Conservation (phyloP, 2,888 invertebrate genomes). For the Heliconius aoede region DNA sequence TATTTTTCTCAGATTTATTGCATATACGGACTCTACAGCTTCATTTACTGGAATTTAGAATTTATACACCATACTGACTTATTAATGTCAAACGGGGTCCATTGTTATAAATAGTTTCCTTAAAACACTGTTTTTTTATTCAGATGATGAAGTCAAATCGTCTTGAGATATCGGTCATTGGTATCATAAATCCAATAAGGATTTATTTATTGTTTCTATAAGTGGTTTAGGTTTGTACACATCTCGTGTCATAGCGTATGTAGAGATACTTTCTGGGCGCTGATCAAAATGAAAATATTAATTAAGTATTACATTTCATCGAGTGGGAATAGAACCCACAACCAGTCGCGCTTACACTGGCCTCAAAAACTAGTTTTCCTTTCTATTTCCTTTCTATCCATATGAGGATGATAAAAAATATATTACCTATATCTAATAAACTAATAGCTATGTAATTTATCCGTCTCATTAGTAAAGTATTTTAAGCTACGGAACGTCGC, state of each 20-base stretch:
- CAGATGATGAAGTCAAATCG: slow-evolving; percentile 17
- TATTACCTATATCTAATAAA: too few species aligned
- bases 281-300: too few species aligned
- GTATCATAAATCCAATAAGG: slow-evolving; percentile 15
- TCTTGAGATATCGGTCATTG: slow-evolving; percentile 19
- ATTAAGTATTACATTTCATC: too few species aligned
- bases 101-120: slow-evolving; percentile 35
- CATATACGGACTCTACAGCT: slow-evolving; percentile 22
- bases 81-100: slow-evolving; percentile 41
- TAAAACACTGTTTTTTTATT: slow-evolving; percentile 34
- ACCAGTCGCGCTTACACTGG: too few species aligned
- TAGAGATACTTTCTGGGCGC: too few species aligned
- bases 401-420: too few species aligned
- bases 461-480: neutral
- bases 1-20: slow-evolving; percentile 45
- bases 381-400: too few species aligned
- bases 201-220: neutral
- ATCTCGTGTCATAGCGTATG: too few species aligned
- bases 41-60: slow-evolving; percentile 46
- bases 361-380: too few species aligned
- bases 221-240: slow-evolving; percentile 4
- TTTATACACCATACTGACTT: slow-evolving; percentile 42
- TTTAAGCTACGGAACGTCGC: neutral
- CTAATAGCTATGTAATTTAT: neutral
- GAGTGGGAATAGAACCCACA: too few species aligned